These are phyloP conservation scores for Leptarthrus brevirostris DNA, from an alignment of 2,888 invertebrate species.

Conservation along the genomic window DNA sequence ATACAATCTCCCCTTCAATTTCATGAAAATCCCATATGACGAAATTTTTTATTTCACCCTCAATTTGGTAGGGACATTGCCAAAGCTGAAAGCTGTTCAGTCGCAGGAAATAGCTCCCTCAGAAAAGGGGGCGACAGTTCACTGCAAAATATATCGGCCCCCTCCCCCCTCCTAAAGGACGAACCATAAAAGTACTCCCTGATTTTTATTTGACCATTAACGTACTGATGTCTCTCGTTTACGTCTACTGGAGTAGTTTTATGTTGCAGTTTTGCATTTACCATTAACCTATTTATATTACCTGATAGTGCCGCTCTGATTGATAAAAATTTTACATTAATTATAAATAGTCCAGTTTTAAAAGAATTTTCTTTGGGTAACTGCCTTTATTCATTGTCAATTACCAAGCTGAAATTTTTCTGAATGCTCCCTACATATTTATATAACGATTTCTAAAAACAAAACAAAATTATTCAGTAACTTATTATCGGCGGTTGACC, in stretches of 20 bases:
- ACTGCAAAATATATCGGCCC: neutral
- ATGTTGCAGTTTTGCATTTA: constrained; percentile 46
- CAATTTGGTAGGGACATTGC: constrained; percentile 38
- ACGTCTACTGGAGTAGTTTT: constrained; percentile 19
- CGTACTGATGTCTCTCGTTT: constrained; percentile 35
- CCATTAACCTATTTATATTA: constrained; percentile 41
- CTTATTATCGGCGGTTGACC: too few relatives aligned
- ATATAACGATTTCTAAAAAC: too few relatives aligned
- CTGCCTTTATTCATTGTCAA: too few relatives aligned
- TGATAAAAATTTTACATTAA: constrained; percentile 14
- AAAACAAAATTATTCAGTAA: too few relatives aligned
- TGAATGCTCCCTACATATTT: too few relatives aligned
- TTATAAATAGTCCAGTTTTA: too few relatives aligned
- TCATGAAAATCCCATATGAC: constrained; percentile 46
- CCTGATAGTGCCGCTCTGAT: constrained; percentile 21
- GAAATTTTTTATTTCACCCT: constrained; percentile 48
- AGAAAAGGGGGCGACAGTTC: constrained; percentile 21
- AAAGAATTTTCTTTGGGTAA: too few relatives aligned
- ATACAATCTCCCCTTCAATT: constrained; percentile 18
- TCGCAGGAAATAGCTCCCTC: constrained; percentile 28
- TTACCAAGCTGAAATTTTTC: too few relatives aligned
- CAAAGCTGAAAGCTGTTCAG: constrained; percentile 28
- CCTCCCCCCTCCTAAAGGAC: neutral
- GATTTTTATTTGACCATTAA: constrained; percentile 47
- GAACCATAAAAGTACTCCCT: constrained; percentile 37